Conservation (phyloP, 2,888 invertebrate species). For the Pristionchus exspectatus region DNA sequence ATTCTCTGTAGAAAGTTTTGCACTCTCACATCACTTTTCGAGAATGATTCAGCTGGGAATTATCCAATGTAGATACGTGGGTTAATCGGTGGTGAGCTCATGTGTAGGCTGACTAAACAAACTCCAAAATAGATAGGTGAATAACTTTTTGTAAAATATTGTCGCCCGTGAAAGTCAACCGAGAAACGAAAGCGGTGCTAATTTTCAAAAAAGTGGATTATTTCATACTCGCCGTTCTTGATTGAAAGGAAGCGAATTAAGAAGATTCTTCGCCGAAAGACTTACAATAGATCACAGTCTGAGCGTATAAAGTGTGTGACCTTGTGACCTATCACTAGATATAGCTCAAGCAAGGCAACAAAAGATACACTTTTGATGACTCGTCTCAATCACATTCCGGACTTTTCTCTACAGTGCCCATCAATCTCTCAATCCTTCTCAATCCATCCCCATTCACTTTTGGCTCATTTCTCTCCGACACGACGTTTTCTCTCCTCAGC, state of each 20-base stretch:
- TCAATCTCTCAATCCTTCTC: slow-evolving; percentile 49
- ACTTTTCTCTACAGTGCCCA: neutral
- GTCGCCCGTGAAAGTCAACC: no score
- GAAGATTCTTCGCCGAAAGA: neutral
- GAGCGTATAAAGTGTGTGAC: neutral
- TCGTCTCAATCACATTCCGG: slow-evolving; percentile 15
- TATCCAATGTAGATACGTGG: neutral
- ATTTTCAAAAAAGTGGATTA: neutral
- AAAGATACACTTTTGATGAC: slow-evolving; percentile 14
- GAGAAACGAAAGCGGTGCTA: neutral
- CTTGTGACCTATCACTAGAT: neutral
- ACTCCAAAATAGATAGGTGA: neutral
- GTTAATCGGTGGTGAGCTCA: neutral
- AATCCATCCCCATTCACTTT: slow-evolving; percentile 18
- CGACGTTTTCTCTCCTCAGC: neutral
- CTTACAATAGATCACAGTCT: neutral
- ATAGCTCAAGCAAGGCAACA: neutral
- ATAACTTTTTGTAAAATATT: neutral
- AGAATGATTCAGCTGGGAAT: neutral
- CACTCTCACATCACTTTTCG: neutral
- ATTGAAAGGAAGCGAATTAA: neutral
- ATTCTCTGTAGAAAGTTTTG: neutral
- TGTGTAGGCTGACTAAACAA: neutral
- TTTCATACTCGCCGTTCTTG: neutral
- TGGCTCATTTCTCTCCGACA: slow-evolving; percentile 24